phyloP scores from a whole-genome alignment of 23 tunicate genomes.

The Corella eumyota region DNA sequence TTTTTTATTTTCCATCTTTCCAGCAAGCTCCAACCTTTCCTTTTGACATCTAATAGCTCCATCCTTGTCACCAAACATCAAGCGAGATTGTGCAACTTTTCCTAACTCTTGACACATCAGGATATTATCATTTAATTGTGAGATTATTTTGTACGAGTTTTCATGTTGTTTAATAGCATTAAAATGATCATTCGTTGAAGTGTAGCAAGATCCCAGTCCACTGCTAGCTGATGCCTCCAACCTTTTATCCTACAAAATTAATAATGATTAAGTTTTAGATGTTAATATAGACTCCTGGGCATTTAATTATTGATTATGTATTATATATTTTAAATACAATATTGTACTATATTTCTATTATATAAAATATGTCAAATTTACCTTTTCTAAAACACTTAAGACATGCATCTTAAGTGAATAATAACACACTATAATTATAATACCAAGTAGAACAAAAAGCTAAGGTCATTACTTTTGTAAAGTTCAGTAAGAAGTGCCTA shows the following conservation, averaged over 20 bases:
- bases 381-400: no score
- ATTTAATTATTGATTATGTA: no score
- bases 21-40: constrained; percentile 29
- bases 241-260: constrained; percentile 14
- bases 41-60: constrained; percentile 31
- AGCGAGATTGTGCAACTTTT: constrained; percentile 16
- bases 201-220: constrained; percentile 44
- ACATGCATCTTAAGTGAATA: no score
- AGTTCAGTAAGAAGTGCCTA: no score
- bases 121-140: constrained; percentile 10
- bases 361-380: no score
- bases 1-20: constrained; percentile 20
- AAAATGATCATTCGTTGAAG: constrained; percentile 21
- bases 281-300: no score
- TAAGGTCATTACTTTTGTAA: no score
- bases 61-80: constrained; percentile 27
- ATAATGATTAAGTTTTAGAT: background rate
- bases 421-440: no score
- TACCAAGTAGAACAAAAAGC: no score
- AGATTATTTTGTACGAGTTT: constrained; percentile 9
- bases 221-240: constrained; percentile 44
- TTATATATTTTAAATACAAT: no score
- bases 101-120: constrained; percentile 50
- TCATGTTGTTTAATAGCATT: constrained; percentile 38
- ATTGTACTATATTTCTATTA: no score